Conservation (phyloP, 2,888 invertebrate species). For the Cosmorhoe ocellata region DNA sequence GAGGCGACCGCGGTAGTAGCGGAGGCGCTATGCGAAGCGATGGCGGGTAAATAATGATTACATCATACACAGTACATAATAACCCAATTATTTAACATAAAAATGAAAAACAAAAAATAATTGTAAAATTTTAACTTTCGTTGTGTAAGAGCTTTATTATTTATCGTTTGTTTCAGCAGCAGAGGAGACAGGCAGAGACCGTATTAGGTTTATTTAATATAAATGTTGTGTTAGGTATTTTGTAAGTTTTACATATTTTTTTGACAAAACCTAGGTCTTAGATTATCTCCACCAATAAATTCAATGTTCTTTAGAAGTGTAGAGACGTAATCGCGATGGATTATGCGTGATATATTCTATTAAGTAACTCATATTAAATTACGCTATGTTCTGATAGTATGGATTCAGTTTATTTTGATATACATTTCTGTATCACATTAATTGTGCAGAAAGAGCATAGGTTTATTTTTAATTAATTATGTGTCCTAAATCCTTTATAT, state of each 20-base stretch:
- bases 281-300: constrained; percentile 20
- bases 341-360: too few relatives aligned
- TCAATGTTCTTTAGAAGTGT: constrained; percentile 14
- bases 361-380: too few relatives aligned
- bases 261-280: constrained; percentile 37
- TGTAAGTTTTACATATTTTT: constrained; percentile 34
- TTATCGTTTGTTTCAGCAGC: constrained; percentile 66
- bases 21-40: constrained; percentile 75
- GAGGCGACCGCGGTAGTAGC: constrained; percentile 58
- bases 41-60: constrained; percentile 53
- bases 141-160: too few relatives aligned
- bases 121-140: too few relatives aligned
- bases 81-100: too few relatives aligned
- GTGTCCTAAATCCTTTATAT: constrained; percentile 1
- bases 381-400: too few relatives aligned
- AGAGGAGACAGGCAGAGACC: constrained; percentile 42
- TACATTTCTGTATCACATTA: neutral
- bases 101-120: too few relatives aligned
- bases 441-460: constrained; percentile 1
- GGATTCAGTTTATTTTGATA: too few relatives aligned
- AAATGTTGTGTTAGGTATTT: constrained; percentile 28
- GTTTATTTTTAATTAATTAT: constrained; percentile 11
- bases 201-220: constrained; percentile 38
- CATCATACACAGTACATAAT: too few relatives aligned
- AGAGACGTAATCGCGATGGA: neutral